Percentiles rank a stretch among this genome's conserved stretches.
Evolutionary conservation across 2,113 vertebrate genomes (phyloP).

Genomic region (Gymnorhina tibicen): DNA sequence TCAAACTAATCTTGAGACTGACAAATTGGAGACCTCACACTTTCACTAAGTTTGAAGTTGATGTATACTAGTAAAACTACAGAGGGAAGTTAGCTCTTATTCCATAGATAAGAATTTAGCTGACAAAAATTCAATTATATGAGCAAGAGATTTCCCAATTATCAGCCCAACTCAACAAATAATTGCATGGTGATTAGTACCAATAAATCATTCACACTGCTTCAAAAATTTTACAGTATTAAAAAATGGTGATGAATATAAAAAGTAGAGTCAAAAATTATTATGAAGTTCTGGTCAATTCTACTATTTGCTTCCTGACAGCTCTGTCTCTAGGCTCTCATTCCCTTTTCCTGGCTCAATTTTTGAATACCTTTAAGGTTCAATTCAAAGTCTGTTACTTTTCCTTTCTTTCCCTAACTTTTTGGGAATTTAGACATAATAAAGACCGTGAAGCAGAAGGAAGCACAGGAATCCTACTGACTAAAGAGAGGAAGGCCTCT

Average conservation of each 20-base stretch:
- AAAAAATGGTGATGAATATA: background rate
- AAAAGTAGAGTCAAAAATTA: background rate
- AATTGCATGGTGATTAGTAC: background rate
- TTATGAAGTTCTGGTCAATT: background rate
- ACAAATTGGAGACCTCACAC: background rate
- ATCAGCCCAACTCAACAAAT: background rate
- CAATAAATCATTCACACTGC: background rate
- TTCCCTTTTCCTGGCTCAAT: background rate
- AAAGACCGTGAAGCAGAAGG: background rate
- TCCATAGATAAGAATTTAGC: background rate
- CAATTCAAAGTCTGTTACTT: rapidly evolving
- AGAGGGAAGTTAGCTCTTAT: background rate
- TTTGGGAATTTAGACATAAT: background rate
- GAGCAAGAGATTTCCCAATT: background rate
- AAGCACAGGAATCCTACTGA: background rate
- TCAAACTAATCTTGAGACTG: background rate
- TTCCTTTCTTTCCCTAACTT: background rate
- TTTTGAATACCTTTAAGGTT: background rate
- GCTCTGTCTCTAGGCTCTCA: background rate
- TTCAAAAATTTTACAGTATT: background rate
- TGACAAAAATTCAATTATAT: background rate
- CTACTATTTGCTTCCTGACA: background rate
- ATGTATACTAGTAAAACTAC: background rate
- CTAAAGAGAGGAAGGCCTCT: background rate
- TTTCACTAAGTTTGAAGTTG: background rate